Conservation (phyloP, 1,140 invertebrate genomes). For the Drosophila varians region DNA sequence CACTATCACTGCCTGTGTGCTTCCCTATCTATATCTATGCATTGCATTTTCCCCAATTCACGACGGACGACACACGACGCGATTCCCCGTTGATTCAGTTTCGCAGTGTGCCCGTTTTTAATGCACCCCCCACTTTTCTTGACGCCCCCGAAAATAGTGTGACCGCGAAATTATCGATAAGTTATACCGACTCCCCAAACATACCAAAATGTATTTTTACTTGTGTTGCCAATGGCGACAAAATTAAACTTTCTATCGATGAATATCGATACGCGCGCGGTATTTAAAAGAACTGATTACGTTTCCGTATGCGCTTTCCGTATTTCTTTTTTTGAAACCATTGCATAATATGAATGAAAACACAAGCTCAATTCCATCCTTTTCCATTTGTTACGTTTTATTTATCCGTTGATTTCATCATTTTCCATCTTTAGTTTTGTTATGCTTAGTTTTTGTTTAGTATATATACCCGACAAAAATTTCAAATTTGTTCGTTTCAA, state of each 20-base stretch:
- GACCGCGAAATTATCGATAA: too few relatives aligned
- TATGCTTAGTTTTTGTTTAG: conserved; percentile 28
- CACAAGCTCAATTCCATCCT: conserved; percentile 18
- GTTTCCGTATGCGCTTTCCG: too few relatives aligned
- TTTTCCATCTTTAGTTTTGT: conserved; percentile 43
- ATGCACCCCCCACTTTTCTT: too few relatives aligned
- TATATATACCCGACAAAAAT: conserved; percentile 58
- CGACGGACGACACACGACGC: conserved; percentile 34
- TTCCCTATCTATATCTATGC: conserved; percentile 61
- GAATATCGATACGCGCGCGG: not conserved
- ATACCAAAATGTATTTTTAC: too few relatives aligned
- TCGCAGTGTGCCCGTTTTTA: too few relatives aligned
- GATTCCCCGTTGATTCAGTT: too few relatives aligned
- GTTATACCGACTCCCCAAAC: too few relatives aligned
- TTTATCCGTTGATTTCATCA: conserved; percentile 67
- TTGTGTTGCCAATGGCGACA: not conserved
- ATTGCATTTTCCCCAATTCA: conserved; percentile 50
- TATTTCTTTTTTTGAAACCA: too few relatives aligned
- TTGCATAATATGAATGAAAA: conserved; percentile 14
- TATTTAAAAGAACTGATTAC: too few relatives aligned
- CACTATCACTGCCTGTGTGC: conserved; percentile 37
- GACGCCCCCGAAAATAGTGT: too few relatives aligned
- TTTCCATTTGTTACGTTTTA: conserved; percentile 78
- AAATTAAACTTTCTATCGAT: not conserved
- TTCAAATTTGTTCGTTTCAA: conserved; percentile 46